Evolutionary conservation across 1,140 invertebrate species (phyloP).

Genomic region (Caerostris extrusa): DNA sequence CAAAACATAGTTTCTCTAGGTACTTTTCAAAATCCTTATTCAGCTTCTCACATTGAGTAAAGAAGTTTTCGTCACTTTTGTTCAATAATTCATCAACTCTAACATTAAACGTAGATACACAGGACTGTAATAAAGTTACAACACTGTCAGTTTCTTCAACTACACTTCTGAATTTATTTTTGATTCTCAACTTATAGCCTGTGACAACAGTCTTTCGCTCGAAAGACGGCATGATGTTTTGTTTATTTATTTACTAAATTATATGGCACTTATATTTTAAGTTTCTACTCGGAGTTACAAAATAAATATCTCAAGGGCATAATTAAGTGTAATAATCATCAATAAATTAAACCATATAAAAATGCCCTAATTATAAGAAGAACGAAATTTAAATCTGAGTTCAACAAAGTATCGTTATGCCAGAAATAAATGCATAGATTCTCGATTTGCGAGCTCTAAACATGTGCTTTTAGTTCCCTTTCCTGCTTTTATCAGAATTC

Average conservation of each 20-base stretch:
- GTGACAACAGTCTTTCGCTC: slow-evolving; percentile 8
- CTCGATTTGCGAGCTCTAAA: not conserved
- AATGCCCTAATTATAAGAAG: no score
- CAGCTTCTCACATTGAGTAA: slow-evolving; percentile 5
- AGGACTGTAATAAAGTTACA: not conserved
- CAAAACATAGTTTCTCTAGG: slow-evolving; percentile 37
- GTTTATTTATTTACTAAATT: no score
- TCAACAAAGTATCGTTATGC: no score
- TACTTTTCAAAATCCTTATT: slow-evolving; percentile 48
- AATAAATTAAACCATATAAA: no score
- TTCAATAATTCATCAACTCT: not conserved
- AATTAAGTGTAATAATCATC: not conserved
- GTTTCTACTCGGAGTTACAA: not conserved
- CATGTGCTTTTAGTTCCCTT: not conserved
- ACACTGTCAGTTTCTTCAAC: slow-evolving; percentile 46
- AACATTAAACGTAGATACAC: not conserved
- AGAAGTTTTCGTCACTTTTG: slow-evolving; percentile 32
- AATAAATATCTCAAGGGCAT: not conserved
- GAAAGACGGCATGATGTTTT: slow-evolving; percentile 41
- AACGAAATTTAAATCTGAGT: no score
- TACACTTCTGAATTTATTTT: slow-evolving; percentile 51
- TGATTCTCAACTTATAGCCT: slow-evolving; percentile 42
- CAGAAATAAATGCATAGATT: no score
- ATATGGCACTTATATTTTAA: no score
- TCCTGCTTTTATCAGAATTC: not conserved